Conservation (phyloP, 2,888 invertebrate genomes). For the Physocephala rufipes region DNA sequence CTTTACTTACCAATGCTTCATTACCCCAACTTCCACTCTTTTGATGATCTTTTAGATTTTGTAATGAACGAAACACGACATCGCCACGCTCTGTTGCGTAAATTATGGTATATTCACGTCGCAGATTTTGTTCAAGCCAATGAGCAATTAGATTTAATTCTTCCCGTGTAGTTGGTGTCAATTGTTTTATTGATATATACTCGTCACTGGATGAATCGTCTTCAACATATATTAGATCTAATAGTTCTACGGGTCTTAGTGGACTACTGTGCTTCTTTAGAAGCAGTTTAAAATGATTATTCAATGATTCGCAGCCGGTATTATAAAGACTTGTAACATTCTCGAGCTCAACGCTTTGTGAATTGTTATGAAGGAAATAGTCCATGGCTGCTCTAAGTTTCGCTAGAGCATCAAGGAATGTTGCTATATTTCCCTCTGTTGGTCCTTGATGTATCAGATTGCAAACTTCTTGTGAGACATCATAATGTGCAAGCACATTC, state of each 20-base stretch:
- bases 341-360: conserved; percentile 91
- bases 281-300: conserved; percentile 87
- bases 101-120: conserved; percentile 78
- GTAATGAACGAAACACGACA: conserved; percentile 78
- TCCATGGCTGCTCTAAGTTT: conserved; percentile 86
- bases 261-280: conserved; percentile 79
- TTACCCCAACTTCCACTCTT: conserved; percentile 80
- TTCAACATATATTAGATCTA: conserved; percentile 87
- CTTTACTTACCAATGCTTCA: conserved; percentile 72
- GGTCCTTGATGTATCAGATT: conserved; percentile 87
- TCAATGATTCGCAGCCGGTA: conserved; percentile 84
- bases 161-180: conserved; percentile 75
- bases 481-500: conserved; percentile 94
- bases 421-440: conserved; percentile 71
- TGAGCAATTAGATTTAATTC: conserved; percentile 82
- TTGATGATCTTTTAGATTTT: conserved; percentile 82
- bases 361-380: conserved; percentile 92
- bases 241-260: conserved; percentile 83
- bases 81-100: conserved; percentile 80
- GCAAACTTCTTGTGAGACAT: conserved; percentile 92
- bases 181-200: conserved; percentile 72
- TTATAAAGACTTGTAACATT: conserved; percentile 84
- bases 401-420: conserved; percentile 79
- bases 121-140: conserved; percentile 84
- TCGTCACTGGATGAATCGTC: conserved; percentile 76